Evolutionary conservation across 2,113 vertebrate species (phyloP), one percentile per base, ranked within the genome.

Genomic region (Semnopithecus entellus): DNA sequence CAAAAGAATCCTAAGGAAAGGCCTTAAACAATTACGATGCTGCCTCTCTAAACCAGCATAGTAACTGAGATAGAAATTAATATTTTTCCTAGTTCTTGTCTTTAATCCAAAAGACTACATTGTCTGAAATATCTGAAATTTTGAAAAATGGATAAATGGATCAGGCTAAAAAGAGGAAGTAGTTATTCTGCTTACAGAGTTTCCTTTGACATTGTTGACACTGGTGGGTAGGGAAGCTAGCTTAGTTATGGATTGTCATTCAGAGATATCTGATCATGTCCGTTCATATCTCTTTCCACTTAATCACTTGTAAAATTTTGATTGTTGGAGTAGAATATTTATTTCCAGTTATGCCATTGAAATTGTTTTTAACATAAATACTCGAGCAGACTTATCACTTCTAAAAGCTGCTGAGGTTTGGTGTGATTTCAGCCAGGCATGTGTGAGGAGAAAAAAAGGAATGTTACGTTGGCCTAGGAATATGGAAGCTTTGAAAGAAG

Each of bases 351-450:
- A 92, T 50, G 84, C 70, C 81, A 11, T 85, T 90, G 88, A 94
- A 97, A 90, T 96, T 95, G 57, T 98, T 97, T 95, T 95, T 94
- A 96, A 97, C 91, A 93, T 95, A 97, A 97, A 97, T 95, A 88
- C 75, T 95, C 92, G 81, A 92, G 76, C 93, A 97, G 96, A 78
- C 68, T 16, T 40, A 70, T 40, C 78, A 92, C 57, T 93, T 97
- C 45, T 68, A 79, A 52, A 96, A 87, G 75, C 84, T 96, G 94
- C 97, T 79, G 30, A 73, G 81, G 73, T 94, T 95, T 95, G 97
- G 84, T 30, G 0, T 94, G 90, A 89, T 94, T 97, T 96, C 95
- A 97, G 32, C 83, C 86, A 90, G 64, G 91, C 90, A 90, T 89
- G 57, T 97, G 85, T 97, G 90, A 94, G 83, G 73, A 95, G 85